These are phyloP conservation scores for Orientallactaga bullata DNA, from an alignment of 2,113 vertebrate genomes.

Conservation along the genomic window DNA sequence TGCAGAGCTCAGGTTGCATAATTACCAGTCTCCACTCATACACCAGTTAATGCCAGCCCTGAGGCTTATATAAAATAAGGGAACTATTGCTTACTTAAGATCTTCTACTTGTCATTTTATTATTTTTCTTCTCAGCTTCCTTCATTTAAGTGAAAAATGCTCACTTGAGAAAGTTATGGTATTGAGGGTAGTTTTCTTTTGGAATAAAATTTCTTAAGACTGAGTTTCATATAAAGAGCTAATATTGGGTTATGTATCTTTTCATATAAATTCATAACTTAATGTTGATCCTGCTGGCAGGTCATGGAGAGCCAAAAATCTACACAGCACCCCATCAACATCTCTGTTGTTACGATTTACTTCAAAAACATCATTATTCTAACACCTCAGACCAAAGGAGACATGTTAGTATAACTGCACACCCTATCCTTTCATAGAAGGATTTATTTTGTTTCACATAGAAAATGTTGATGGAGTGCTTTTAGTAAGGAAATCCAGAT, in stretches of 20 bases:
- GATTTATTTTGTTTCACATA: not conserved
- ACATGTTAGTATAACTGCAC: not conserved
- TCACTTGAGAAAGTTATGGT: not conserved
- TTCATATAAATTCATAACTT: constrained; percentile 21
- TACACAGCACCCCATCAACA: not conserved
- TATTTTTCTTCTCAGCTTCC: not conserved
- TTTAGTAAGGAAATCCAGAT: not conserved
- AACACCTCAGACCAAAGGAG: not conserved
- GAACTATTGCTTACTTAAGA: constrained; percentile 15
- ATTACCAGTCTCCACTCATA: not conserved
- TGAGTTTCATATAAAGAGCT: constrained; percentile 36
- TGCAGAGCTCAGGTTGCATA: not conserved
- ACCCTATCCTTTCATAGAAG: not conserved
- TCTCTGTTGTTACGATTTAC: not conserved
- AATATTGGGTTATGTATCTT: constrained; percentile 28
- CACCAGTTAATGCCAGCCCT: not conserved
- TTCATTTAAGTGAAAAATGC: constrained; percentile 17
- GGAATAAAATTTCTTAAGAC: constrained; percentile 11
- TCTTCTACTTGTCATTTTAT: not conserved
- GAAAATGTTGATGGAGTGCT: not conserved
- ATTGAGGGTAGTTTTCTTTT: not conserved
- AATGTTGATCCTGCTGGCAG: not conserved
- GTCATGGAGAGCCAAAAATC: constrained; percentile 38
- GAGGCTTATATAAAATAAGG: not conserved
- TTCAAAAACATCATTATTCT: not conserved